These are phyloP conservation scores for Salvelinus fontinalis DNA, from an alignment of 2,113 vertebrate species.

Conservation along the genomic window DNA sequence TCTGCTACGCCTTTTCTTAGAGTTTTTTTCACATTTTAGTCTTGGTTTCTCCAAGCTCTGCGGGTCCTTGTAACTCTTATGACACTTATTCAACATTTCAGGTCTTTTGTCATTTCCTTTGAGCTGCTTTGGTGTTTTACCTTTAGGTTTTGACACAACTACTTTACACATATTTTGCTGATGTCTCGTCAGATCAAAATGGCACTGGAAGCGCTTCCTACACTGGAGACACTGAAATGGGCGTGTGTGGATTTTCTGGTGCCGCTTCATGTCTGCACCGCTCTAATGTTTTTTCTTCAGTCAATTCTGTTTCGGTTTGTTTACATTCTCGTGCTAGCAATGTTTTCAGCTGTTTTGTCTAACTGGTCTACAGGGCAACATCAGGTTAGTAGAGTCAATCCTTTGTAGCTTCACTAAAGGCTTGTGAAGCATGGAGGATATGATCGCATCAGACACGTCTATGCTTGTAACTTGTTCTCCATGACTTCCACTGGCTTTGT, in stretches of 20 bases:
- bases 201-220: constrained; percentile 34
- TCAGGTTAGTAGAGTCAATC: background rate
- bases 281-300: constrained; percentile 15
- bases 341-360: background rate
- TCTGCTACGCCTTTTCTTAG: background rate
- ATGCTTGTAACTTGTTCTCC: background rate
- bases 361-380: background rate
- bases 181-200: constrained; percentile 43
- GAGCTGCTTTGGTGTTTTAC: background rate
- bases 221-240: constrained; percentile 33
- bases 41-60: background rate
- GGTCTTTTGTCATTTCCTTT: background rate
- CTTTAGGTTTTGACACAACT: background rate
- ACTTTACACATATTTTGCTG: constrained; percentile 26
- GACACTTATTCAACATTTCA: background rate
- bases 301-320: background rate
- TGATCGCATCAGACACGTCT: background rate
- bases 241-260: constrained; percentile 38
- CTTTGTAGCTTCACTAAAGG: background rate
- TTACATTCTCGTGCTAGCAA: background rate
- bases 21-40: background rate
- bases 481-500: background rate
- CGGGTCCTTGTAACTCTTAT: background rate
- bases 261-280: constrained; percentile 38
- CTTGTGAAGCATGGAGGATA: background rate